Evolutionary conservation across 2,888 invertebrate genomes (phyloP), one percentile per base, ranked within the genome.

Genomic region (Ormyrus nitidulus): DNA sequence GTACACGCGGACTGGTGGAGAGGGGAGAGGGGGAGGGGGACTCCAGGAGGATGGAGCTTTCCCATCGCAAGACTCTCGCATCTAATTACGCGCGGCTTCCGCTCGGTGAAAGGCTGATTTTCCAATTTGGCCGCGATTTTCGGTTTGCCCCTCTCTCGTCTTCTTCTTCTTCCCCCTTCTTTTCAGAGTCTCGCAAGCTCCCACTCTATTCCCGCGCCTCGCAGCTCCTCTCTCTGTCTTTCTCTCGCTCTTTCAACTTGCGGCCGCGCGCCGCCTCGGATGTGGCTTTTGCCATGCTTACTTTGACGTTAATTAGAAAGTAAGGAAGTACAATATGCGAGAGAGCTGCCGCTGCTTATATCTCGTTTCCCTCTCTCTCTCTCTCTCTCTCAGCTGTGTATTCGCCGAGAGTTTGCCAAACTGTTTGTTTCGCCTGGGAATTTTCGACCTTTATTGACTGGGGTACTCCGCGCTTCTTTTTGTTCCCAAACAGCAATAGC

Each of bases 291-390:
- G 54, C 13, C 34, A 8, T 66, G 61, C 56, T 68, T 73, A 34
- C 73, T 68, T 68, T 68, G 73, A 59, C 49, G 53, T 78, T 73
- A 78, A 78, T 73, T 78, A 73, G 68, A 73, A 73, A 78, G 73
- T 73, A 54, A 78, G 56, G 34, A 48, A 44, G 68, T 69, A 69
- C 61, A 11, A 8, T 46, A 49, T 64, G 13, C 3, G 51, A 6
- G 13, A 2, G 48, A 13, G 56, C n/a, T 10, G 34, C 68, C 11
- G 11, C 58, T 70, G 46, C 58, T 70, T 70, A 70, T 70, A 66
- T 51, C n/a, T 51, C 13, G 56, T n/a, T n/a, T 56, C 13, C 2
- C 56, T 56, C 13, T 56, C 56, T 56, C 56, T 56, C 56, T 56
- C 56, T 56, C 56, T 56, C 56, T 56, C 56, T 56, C 56, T 56